Conservation (phyloP, 2,797 vertebrate species). For the Telmatherina bonti region DNA sequence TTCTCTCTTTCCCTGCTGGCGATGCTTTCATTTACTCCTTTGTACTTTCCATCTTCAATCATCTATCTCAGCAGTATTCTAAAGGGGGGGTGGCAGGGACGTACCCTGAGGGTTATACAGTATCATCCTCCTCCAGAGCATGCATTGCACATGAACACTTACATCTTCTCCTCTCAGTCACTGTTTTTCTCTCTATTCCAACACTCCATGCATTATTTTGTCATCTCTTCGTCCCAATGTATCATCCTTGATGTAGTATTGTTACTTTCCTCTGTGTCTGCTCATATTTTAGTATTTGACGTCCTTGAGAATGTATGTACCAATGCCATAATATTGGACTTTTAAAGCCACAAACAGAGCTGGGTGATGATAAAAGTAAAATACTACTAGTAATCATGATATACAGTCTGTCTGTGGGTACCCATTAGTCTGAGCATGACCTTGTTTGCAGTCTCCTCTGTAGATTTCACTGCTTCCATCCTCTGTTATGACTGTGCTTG, state of each 20-base stretch:
- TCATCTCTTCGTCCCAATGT: constrained; percentile 4
- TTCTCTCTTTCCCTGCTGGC: constrained; percentile 33
- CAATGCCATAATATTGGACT: not conserved
- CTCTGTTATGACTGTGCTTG: not conserved
- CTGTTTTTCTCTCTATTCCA: not conserved
- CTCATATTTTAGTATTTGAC: no score
- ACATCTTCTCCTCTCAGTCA: constrained; percentile 10
- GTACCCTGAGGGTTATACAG: constrained; percentile 42
- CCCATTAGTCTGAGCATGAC: constrained; percentile 4
- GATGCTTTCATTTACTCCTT: constrained; percentile 43
- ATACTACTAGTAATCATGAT: not conserved
- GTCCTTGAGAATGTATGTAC: no score
- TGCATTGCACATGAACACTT: not conserved
- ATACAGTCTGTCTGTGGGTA: not conserved
- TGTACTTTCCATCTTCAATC: constrained; percentile 47
- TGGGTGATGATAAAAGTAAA: not conserved
- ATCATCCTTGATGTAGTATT: not conserved
- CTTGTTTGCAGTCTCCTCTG: not conserved
- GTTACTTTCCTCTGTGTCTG: no score
- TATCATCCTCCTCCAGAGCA: constrained; percentile 18
- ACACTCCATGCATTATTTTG: constrained; percentile 9
- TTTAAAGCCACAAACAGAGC: not conserved
- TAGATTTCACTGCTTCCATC: constrained; percentile 6
- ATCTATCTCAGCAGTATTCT: constrained; percentile 44
- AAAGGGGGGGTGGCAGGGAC: constrained; percentile 45